Evolutionary conservation across 2,888 invertebrate genomes (phyloP).

Genomic region (Patella caerulea): DNA sequence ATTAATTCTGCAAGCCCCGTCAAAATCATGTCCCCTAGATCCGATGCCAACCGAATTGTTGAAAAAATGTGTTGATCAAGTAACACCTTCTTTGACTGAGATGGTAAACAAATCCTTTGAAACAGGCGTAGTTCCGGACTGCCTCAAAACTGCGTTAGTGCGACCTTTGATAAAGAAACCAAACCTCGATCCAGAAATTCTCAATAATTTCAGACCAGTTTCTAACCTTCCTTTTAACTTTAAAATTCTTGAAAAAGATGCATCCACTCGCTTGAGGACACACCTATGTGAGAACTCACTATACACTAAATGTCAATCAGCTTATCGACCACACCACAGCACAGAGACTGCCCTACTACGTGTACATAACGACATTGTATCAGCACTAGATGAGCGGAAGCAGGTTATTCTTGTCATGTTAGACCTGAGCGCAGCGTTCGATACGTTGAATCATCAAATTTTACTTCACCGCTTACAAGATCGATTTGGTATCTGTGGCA

Average conservation of each 20-base stretch:
- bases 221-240: no score
- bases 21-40: neutral
- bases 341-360: no score
- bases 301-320: no score
- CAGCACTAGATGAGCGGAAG: no score
- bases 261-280: no score
- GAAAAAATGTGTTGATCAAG: neutral
- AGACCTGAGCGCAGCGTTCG: neutral
- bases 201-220: neutral
- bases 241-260: no score
- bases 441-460: neutral
- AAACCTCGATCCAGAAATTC: conserved; percentile 6
- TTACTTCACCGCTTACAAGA: neutral
- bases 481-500: neutral
- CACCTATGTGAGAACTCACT: no score
- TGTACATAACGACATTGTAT: no score
- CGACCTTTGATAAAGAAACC: neutral
- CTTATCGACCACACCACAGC: no score
- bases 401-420: neutral
- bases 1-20: neutral
- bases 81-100: no score
- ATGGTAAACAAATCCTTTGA: neutral
- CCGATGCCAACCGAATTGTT: conserved; percentile 1
- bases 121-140: neutral
- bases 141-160: neutral